These are phyloP conservation scores for Drosophila carrolli DNA, from an alignment of 1,140 invertebrate genomes.

Conservation along the genomic window DNA sequence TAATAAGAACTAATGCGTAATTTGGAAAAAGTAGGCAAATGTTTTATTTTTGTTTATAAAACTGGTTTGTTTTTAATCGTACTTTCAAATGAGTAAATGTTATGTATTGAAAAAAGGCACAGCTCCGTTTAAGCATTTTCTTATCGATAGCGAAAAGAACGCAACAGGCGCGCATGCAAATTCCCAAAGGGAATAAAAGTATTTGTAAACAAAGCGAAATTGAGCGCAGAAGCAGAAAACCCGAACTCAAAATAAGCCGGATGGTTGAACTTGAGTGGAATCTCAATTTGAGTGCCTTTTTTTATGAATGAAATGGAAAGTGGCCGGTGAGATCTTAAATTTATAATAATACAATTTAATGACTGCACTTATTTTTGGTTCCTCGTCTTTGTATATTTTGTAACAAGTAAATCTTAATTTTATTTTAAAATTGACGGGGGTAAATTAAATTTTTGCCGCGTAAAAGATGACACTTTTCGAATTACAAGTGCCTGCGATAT, in stretches of 20 bases:
- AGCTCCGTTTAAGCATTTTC: background rate
- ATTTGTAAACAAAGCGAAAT: conserved; percentile 61
- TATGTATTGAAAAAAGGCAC: background rate
- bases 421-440: too few relatives aligned
- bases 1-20: too few relatives aligned
- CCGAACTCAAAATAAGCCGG: conserved; percentile 7
- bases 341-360: too few relatives aligned
- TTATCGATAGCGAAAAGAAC: conserved; percentile 21
- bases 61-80: too few relatives aligned
- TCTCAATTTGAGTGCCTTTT: conserved; percentile 10
- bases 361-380: too few relatives aligned
- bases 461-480: background rate
- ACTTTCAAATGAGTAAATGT: too few relatives aligned
- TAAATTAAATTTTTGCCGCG: background rate
- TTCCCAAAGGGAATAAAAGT: conserved; percentile 37
- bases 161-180: conserved; percentile 61
- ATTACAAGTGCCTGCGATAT: background rate
- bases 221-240: conserved; percentile 7
- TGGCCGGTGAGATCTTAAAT: too few relatives aligned
- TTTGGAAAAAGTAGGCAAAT: too few relatives aligned
- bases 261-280: background rate
- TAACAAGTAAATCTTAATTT: too few relatives aligned
- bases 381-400: too few relatives aligned
- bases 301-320: conserved; percentile 5
- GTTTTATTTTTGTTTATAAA: too few relatives aligned